These are phyloP conservation scores for Aurelia coerulea DNA, from an alignment of 30 jellyfish, hydroid and myxozoan genomes.

Conservation along the genomic window DNA sequence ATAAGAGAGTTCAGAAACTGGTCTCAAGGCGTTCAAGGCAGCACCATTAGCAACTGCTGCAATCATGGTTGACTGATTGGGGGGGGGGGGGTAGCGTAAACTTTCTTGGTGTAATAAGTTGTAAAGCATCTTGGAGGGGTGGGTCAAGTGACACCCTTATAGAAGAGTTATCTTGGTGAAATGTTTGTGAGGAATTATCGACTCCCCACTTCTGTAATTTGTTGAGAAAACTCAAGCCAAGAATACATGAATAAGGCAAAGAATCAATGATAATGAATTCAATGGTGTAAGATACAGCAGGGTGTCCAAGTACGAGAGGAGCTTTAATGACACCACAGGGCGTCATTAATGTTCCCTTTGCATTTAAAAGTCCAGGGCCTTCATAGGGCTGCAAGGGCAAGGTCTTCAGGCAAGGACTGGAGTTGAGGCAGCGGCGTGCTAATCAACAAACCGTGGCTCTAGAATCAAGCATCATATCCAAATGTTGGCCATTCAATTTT, in stretches of 20 bases:
- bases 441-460: not conserved
- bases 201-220: slow-evolving; percentile 30
- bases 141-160: slow-evolving; percentile 29
- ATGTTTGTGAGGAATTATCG: slow-evolving; percentile 19
- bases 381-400: slow-evolving; percentile 1
- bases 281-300: slow-evolving; percentile 38
- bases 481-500: slow-evolving; percentile 10
- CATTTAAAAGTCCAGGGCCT: slow-evolving; percentile 45
- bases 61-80: not conserved
- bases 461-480: slow-evolving; percentile 23
- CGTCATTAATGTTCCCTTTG: slow-evolving; percentile 32
- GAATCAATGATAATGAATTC: slow-evolving; percentile 32
- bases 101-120: slow-evolving; percentile 12
- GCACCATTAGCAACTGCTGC: slow-evolving; percentile 13
- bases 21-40: slow-evolving; percentile 27
- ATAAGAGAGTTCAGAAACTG: slow-evolving; percentile 23
- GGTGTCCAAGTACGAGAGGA: slow-evolving; percentile 38
- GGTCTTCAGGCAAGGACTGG: slow-evolving; percentile 16
- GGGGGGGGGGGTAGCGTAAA: slow-evolving; percentile 26
- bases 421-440: slow-evolving; percentile 17
- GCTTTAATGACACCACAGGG: slow-evolving; percentile 41
- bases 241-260: slow-evolving; percentile 33
- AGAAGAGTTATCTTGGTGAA: slow-evolving; percentile 20
- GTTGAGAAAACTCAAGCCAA: slow-evolving; percentile 52
- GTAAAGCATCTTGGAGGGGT: slow-evolving; percentile 14